Percentiles rank a stretch among this genome's conserved stretches.
Conservation (phyloP, 2,113 vertebrate species). For the Tricholaema leucomelas region DNA sequence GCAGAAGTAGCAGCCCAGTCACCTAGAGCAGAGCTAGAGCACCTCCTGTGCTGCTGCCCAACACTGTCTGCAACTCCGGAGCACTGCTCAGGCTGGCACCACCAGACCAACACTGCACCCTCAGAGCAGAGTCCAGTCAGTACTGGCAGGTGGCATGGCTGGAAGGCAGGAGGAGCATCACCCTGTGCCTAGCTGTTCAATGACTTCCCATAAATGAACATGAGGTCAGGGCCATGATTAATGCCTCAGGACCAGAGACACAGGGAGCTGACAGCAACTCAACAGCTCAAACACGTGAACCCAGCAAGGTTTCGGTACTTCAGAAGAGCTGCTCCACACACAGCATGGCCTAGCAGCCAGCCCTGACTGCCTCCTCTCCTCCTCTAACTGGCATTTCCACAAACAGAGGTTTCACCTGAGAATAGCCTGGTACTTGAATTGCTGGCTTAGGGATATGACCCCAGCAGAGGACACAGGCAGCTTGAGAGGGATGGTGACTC, state of each 20-base stretch:
- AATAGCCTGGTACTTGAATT: background rate
- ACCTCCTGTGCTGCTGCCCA: fast-evolving
- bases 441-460: background rate
- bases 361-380: background rate
- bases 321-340: background rate
- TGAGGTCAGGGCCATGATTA: too few species aligned
- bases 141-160: background rate
- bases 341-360: fast-evolving
- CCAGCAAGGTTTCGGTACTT: fast-evolving
- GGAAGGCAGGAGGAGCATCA: too few species aligned
- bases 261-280: background rate
- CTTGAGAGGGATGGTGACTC: background rate
- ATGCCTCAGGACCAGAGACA: too few species aligned
- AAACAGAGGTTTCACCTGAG: background rate
- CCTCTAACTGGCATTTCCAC: background rate
- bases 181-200: fast-evolving
- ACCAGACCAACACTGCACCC: background rate
- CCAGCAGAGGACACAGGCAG: background rate
- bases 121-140: background rate
- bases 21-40: background rate
- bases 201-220: background rate
- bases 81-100: background rate
- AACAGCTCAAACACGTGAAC: fast-evolving
- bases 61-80: fast-evolving
- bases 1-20: background rate